Percentiles rank a stretch among this genome's conserved stretches.
phyloP scores from a whole-genome alignment of 2,888 invertebrate species.

The Amiota mariae region DNA sequence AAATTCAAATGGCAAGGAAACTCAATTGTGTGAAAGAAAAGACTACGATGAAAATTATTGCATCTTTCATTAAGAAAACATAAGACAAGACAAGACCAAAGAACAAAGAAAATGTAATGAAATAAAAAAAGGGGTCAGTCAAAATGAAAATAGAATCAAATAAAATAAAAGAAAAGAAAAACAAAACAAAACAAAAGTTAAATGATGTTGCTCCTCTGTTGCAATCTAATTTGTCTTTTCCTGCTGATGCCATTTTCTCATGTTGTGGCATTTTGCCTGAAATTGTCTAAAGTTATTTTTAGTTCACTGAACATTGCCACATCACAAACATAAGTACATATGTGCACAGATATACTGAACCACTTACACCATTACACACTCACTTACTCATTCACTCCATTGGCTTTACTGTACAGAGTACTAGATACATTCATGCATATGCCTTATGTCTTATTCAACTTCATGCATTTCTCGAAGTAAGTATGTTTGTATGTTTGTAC shows the following conservation, averaged over 20 bases:
- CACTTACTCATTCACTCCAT: background rate
- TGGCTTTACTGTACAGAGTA: no score
- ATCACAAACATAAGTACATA: background rate
- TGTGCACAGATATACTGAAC: no score
- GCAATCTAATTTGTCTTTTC: conserved; percentile 8
- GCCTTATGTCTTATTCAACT: conserved; percentile 37
- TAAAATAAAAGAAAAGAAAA: conserved; percentile 25
- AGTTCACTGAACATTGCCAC: background rate
- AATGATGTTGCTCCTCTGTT: background rate
- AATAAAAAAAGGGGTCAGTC: conserved; percentile 49
- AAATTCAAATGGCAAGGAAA: no score
- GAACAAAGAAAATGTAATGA: conserved; percentile 3
- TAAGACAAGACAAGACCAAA: no score
- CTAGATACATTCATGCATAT: conserved; percentile 9
- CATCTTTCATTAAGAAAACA: no score
- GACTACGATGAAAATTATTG: no score
- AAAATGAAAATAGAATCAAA: conserved; percentile 39
- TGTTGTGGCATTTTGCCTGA: background rate
- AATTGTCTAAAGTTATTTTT: background rate
- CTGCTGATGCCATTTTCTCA: background rate
- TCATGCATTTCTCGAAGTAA: conserved; percentile 20
- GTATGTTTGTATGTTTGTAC: conserved; percentile 22
- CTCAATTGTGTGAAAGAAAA: no score
- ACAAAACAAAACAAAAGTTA: conserved; percentile 6
- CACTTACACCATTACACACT: no score